Percentiles rank a stretch among this genome's conserved stretches.
Conservation (phyloP, 2,797 vertebrate species). For the Neosilurus hyrtlii region DNA sequence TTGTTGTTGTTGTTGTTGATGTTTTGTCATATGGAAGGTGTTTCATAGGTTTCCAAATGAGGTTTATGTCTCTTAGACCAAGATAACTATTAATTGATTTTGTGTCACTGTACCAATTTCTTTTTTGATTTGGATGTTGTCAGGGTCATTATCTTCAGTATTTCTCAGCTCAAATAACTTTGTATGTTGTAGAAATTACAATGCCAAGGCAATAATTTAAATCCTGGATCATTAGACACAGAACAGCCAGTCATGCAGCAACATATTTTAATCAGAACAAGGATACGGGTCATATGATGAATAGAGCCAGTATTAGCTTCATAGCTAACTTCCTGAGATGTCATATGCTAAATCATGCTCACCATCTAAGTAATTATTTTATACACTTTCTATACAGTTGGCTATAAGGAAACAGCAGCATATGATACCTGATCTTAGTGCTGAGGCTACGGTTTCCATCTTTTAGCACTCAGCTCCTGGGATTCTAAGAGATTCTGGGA, state of each 20-base stretch:
- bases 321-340: not conserved
- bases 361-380: not conserved
- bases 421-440: not conserved
- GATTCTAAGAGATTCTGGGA: slow-evolving; percentile 30
- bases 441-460: slow-evolving; percentile 3
- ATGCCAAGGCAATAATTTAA: not conserved
- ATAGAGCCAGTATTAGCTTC: not conserved
- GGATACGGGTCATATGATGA: not conserved
- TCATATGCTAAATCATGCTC: not conserved
- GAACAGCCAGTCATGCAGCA: not conserved
- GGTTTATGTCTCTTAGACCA: not conserved
- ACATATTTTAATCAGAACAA: slow-evolving; percentile 2
- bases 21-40: not conserved
- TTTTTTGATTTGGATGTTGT: not conserved
- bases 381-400: not conserved
- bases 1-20: not conserved
- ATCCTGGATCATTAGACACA: not conserved
- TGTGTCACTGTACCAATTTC: not conserved
- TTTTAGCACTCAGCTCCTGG: slow-evolving; percentile 23
- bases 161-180: not conserved
- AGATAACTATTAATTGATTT: not conserved
- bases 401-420: not conserved
- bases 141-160: not conserved
- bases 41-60: not conserved
- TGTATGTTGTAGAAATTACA: not conserved